These are phyloP conservation scores for Bubalus kerabau DNA, from an alignment of 2,113 vertebrate species.

Conservation along the genomic window DNA sequence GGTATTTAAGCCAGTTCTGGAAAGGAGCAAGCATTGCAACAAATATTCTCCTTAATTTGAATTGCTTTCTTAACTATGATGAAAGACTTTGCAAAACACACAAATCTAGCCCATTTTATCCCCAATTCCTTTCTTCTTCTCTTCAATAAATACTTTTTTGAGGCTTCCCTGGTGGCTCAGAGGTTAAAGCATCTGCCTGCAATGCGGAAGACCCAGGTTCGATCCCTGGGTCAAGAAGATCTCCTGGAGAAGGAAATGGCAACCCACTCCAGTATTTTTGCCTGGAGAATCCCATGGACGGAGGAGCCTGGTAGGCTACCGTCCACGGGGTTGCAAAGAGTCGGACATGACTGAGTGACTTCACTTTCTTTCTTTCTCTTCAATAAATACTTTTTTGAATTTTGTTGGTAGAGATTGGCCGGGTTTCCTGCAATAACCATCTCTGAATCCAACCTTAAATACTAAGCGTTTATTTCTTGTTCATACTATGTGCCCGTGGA, in stretches of 20 bases:
- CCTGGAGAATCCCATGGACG: not conserved
- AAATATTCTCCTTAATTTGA: not conserved
- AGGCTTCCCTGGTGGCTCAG: not conserved
- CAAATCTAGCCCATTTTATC: not conserved
- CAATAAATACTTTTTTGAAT: not conserved
- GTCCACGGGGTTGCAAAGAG: rapidly evolving
- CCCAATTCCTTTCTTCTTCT: not conserved
- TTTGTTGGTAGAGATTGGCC: not conserved
- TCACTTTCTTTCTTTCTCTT: not conserved
- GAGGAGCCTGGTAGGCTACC: not conserved
- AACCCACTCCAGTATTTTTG: not conserved
- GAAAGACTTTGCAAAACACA: not conserved
- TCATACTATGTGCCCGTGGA: not conserved
- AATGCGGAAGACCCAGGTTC: rapidly evolving
- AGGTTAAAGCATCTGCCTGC: not conserved
- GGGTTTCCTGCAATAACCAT: not conserved
- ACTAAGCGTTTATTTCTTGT: not conserved
- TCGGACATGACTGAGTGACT: not conserved
- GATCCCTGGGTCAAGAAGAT: not conserved
- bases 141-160: not conserved
- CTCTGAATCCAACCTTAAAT: not conserved
- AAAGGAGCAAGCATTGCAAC: not conserved
- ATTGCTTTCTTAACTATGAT: not conserved
- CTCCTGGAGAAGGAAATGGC: not conserved
- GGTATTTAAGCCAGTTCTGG: not conserved